These are phyloP conservation scores for Sminthurinus signatus DNA, from an alignment of 1,140 invertebrate species.

Conservation along the genomic window DNA sequence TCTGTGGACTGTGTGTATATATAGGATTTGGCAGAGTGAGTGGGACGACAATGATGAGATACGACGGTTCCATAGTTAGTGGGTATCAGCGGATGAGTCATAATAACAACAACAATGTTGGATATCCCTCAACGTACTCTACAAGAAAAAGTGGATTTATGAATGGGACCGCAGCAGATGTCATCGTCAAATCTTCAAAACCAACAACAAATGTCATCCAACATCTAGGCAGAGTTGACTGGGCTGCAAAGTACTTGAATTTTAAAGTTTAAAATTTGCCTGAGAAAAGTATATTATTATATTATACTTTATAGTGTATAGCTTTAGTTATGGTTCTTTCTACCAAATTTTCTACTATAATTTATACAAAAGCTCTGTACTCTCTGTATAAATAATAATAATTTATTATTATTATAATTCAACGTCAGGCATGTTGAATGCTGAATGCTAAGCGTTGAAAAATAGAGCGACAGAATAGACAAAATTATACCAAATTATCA, in stretches of 20 bases:
- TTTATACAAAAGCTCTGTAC: too few species aligned
- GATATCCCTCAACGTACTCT: constrained; percentile 35
- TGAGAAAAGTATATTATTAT: too few species aligned
- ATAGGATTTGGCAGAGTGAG: constrained; percentile 1
- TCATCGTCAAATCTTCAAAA: constrained; percentile 12
- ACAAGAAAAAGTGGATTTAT: constrained; percentile 28
- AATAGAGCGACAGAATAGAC: too few species aligned
- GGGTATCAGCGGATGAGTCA: not conserved
- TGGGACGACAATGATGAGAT: not conserved
- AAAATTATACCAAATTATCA: too few species aligned
- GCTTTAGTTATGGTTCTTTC: too few species aligned
- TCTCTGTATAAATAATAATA: too few species aligned
- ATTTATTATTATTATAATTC: too few species aligned
- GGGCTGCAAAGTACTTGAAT: constrained; percentile 38
- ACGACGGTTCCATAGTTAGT: not conserved
- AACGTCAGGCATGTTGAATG: too few species aligned
- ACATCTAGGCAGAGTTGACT: constrained; percentile 34
- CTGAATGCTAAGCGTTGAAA: too few species aligned
- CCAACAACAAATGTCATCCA: constrained; percentile 15
- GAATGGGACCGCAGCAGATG: constrained; percentile 15
- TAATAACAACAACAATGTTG: not conserved
- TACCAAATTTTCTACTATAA: too few species aligned
- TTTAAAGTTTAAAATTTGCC: too few species aligned
- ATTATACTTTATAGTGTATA: too few species aligned
- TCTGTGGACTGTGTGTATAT: not conserved